Percentiles rank a stretch among this genome's conserved stretches.
These are phyloP conservation scores for Chouioia cunea DNA, from an alignment of 2,888 invertebrate species.

Conservation along the genomic window DNA sequence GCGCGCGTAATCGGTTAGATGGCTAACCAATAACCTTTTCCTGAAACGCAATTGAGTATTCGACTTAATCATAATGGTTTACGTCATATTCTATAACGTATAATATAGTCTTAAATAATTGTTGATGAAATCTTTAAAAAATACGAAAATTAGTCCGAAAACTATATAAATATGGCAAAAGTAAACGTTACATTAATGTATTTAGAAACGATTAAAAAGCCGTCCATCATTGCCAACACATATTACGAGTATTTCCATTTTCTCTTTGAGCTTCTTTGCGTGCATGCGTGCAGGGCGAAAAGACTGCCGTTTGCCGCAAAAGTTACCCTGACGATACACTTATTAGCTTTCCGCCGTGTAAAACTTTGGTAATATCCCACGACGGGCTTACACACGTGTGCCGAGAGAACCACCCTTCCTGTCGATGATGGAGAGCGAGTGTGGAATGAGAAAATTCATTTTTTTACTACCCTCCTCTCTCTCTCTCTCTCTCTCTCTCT, in stretches of 20 bases:
- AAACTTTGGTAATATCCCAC: conserved; percentile 59
- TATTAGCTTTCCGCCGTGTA: conserved; percentile 60
- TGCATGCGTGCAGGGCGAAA: conserved; percentile 51
- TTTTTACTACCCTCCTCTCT: conserved; percentile 23
- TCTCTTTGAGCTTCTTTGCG: conserved; percentile 25
- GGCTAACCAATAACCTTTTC: too few relatives aligned
- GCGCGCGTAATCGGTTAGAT: too few relatives aligned
- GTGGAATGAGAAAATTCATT: conserved; percentile 39
- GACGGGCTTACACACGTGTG: neutral
- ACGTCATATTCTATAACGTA: too few relatives aligned
- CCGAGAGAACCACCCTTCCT: conserved; percentile 7
- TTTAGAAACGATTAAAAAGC: conserved; percentile 42
- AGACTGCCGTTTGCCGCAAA: conserved; percentile 60
- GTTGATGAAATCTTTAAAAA: too few relatives aligned
- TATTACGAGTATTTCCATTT: conserved; percentile 17
- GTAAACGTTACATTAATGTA: conserved; percentile 31
- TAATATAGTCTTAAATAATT: too few relatives aligned
- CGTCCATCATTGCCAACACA: conserved; percentile 31
- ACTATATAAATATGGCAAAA: too few relatives aligned
- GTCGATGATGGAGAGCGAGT: conserved; percentile 15
- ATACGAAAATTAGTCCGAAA: too few relatives aligned
- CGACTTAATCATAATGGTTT: too few relatives aligned
- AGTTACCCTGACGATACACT: conserved; percentile 62
- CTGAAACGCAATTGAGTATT: too few relatives aligned
- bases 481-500: conserved; percentile 24